A percentile compares a stretch with the other conserved stretches of the same genome.
Evolutionary conservation across 2,888 invertebrate genomes (phyloP).

Genomic region (Lamellibrachia satsuma): DNA sequence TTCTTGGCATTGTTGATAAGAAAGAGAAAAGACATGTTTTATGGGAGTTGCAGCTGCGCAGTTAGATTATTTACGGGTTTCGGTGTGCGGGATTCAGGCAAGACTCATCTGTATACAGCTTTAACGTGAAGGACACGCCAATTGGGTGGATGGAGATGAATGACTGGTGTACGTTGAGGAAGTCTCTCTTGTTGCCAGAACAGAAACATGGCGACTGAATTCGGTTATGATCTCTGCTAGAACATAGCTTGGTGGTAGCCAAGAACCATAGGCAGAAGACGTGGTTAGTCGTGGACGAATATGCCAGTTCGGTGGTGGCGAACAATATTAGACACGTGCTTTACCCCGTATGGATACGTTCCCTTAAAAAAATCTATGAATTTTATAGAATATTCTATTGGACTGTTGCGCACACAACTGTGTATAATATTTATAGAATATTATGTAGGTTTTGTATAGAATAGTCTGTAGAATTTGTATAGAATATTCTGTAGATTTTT

Average conservation of each 20-base stretch:
- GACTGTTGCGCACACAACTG: too few species aligned
- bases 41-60: background rate
- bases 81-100: background rate
- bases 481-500: too few species aligned
- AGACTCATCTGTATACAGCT: background rate
- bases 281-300: background rate
- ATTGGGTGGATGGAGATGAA: background rate
- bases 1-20: background rate
- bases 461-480: too few species aligned
- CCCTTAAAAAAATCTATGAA: too few species aligned
- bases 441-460: too few species aligned
- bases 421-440: too few species aligned
- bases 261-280: background rate
- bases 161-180: background rate
- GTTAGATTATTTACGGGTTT: background rate
- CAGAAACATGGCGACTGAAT: background rate
- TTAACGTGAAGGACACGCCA: background rate
- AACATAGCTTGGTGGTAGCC: too few species aligned
- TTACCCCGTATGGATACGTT: background rate
- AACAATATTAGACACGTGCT: background rate
- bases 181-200: background rate
- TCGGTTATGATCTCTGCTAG: background rate
- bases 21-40: background rate
- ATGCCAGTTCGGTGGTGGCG: background rate
- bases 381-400: too few species aligned